Evolutionary conservation across 1,140 invertebrate genomes (phyloP).

Genomic region (Ganaspis sp.): DNA sequence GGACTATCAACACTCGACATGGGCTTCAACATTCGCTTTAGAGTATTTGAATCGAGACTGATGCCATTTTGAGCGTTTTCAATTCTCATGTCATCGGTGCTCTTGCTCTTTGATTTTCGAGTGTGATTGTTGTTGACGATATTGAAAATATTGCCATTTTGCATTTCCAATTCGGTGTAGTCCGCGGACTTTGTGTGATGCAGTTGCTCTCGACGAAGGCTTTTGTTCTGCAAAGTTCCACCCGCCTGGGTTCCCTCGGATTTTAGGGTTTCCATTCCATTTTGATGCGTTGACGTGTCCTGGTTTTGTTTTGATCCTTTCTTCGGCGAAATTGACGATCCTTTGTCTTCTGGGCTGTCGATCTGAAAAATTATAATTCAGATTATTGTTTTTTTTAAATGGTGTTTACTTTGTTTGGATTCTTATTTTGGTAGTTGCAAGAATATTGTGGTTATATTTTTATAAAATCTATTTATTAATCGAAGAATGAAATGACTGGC

Average conservation of each 20-base stretch:
- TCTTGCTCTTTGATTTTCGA: conserved; percentile 87
- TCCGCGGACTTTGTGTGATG: conserved; percentile 86
- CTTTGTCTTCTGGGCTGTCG: conserved; percentile 76
- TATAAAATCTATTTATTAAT: no score
- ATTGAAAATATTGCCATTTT: conserved; percentile 78
- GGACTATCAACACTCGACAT: conserved; percentile 91
- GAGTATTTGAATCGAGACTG: conserved; percentile 87
- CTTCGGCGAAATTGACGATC: conserved; percentile 67
- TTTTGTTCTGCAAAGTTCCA: conserved; percentile 80
- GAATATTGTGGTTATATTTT: no score
- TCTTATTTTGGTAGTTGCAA: no score
- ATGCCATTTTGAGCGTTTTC: conserved; percentile 78
- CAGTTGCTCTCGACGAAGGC: conserved; percentile 78
- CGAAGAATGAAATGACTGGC: no score
- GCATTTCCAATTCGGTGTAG: conserved; percentile 85
- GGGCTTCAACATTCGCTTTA: conserved; percentile 95
- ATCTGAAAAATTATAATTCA: conserved; percentile 70
- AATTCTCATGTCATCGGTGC: conserved; percentile 89
- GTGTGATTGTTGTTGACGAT: conserved; percentile 84
- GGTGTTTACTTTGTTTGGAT: no score
- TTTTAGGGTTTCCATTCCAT: conserved; percentile 78
- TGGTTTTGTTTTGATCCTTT: conserved; percentile 73
- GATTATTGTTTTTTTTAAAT: no score
- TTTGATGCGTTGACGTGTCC: conserved; percentile 77
- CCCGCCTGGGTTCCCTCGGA: conserved; percentile 89